Evolutionary conservation across 2,113 vertebrate species (phyloP), one percentile per base, ranked within the genome.

Genomic region (Equus quagga): DNA sequence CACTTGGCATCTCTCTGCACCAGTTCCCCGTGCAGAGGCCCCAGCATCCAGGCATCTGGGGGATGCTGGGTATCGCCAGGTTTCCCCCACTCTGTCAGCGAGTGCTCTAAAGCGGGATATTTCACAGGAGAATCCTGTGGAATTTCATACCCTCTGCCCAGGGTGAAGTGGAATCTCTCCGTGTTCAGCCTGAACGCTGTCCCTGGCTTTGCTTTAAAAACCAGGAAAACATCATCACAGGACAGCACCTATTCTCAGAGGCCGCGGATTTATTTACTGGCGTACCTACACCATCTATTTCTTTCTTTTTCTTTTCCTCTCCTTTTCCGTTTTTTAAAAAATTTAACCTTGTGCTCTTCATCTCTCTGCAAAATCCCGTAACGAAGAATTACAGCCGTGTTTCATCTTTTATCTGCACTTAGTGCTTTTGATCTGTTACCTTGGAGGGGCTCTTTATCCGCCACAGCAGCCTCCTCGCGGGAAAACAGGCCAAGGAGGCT

Each of bases 341-440:
- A 33, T 73, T 95, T 95, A 96, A 92, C 95, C 62, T 96, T 91
- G 65, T 6, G 6, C 56, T 94, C 58, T 94, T 23, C 44, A 21
- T 60, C 56, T 92, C 46, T 81, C 94, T 4, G 6, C 31, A 41
- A 85, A 96, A 76, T 49, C 94, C 83, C 8, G 1, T 60, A 80
- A 92, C 73, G 41, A 96, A 69, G 36, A 82, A 58, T 67, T 26
- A 54, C 90, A 58, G 85, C 54, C 10, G 4, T 54, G 78, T 90
- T 70, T 94, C 91, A 94, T 65, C 76, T 92, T 96, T 96, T 67
- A 90, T 85, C 94, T 85, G 28, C 10, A 51, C 67, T 33, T 96
- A 92, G 84, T 65, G 85, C 58, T 84, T 95, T 81, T 89, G 93
- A 93, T 96, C 96, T 94, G 44, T 79, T 78, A 41, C 94, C 84